Evolutionary conservation across 2,888 invertebrate genomes (phyloP).

Genomic region (Lochmaea crataegi): DNA sequence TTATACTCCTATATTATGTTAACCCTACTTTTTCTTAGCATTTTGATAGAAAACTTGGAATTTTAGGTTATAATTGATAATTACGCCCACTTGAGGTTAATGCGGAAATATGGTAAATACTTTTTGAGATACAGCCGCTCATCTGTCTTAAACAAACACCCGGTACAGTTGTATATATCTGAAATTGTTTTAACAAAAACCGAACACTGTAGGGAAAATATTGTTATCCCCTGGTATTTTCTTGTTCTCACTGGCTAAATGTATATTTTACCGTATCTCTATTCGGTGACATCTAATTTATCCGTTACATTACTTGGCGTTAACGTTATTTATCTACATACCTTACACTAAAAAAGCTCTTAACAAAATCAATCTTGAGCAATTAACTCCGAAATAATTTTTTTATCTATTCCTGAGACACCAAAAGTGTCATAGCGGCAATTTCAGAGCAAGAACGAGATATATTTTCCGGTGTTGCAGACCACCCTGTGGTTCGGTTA

Average conservation of each 20-base stretch:
- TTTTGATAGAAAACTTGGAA: too few species aligned
- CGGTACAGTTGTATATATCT: too few species aligned
- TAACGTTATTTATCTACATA: conserved; percentile 38
- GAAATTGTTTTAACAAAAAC: too few species aligned
- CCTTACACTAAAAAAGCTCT: conserved; percentile 39
- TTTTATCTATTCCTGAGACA: conserved; percentile 41
- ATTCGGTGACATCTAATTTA: conserved; percentile 42
- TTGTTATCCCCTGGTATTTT: not conserved
- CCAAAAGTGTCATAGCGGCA: conserved; percentile 40
- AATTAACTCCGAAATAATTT: conserved; percentile 42
- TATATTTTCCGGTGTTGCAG: conserved; percentile 8
- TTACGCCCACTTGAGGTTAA: too few species aligned
- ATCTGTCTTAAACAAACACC: too few species aligned
- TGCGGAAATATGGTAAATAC: too few species aligned
- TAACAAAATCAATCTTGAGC: conserved; percentile 42
- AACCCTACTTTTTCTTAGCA: too few species aligned
- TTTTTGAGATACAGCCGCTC: too few species aligned
- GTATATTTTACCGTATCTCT: conserved; percentile 27
- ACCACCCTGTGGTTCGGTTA: conserved; percentile 27
- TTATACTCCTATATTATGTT: too few species aligned
- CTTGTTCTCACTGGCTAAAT: not conserved
- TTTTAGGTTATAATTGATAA: too few species aligned
- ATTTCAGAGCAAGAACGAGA: conserved; percentile 18
- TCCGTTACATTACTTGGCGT: conserved; percentile 38
- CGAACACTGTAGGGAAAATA: not conserved